Evolutionary conservation across 2,888 invertebrate genomes (phyloP).

Genomic region (Agriopis leucophaearia): DNA sequence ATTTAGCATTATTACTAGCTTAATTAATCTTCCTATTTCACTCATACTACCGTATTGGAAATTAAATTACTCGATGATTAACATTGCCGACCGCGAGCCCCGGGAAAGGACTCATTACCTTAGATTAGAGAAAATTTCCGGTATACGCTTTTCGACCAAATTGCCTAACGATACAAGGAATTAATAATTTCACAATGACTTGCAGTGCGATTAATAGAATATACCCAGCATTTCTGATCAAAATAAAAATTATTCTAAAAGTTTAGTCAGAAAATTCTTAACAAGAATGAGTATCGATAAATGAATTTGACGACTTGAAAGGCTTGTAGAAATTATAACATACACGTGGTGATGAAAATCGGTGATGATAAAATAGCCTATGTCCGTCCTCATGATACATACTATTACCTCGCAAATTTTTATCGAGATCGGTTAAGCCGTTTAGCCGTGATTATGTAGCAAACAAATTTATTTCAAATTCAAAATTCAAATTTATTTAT

Average conservation of each 20-base stretch:
- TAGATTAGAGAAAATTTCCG: constrained; percentile 59
- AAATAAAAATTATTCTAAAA: neutral
- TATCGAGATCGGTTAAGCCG: too few species aligned
- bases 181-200: constrained; percentile 11
- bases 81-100: constrained; percentile 54
- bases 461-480: too few species aligned
- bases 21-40: constrained; percentile 44
- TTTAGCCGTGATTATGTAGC: too few species aligned
- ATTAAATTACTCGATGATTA: constrained; percentile 52
- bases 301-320: too few species aligned
- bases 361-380: too few species aligned
- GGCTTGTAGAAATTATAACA: too few species aligned
- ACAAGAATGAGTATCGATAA: too few species aligned
- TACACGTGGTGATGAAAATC: too few species aligned
- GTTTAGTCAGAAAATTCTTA: too few species aligned
- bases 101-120: constrained; percentile 64
- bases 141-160: constrained; percentile 13
- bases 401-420: too few species aligned
- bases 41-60: constrained; percentile 53
- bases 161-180: constrained; percentile 1
- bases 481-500: too few species aligned
- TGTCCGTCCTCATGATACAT: too few species aligned
- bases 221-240: neutral
- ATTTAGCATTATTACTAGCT: neutral
- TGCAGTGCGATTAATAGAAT: neutral